Conservation (phyloP, 2,888 invertebrate species). For the Lasioglossum oenotherae region DNA sequence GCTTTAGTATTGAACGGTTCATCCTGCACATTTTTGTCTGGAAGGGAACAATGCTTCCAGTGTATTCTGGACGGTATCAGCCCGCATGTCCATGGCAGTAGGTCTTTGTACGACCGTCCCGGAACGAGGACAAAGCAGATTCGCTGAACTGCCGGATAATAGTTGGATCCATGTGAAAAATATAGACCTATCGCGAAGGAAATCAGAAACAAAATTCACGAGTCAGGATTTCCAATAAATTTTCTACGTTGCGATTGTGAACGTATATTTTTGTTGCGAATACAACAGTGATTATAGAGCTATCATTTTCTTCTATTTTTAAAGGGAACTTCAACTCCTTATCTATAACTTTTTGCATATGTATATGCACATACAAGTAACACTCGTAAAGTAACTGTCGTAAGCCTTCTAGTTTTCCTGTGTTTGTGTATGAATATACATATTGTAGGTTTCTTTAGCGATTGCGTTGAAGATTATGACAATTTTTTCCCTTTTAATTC, state of each 20-base stretch:
- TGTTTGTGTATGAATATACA: no score
- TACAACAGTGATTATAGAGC: background rate
- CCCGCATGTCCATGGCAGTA: conserved; percentile 71
- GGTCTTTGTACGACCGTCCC: conserved; percentile 62
- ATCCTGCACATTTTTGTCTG: conserved; percentile 33
- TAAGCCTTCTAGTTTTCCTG: no score
- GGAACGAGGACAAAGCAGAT: conserved; percentile 49
- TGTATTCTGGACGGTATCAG: conserved; percentile 68
- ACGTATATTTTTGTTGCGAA: background rate
- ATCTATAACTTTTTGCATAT: background rate
- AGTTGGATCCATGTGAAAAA: conserved; percentile 39
- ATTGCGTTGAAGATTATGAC: no score
- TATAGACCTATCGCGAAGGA: conserved; percentile 21
- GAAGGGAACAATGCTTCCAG: conserved; percentile 33
- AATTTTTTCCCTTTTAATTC: no score
- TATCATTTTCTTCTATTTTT: background rate
- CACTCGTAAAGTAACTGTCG: no score
- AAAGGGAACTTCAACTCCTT: background rate
- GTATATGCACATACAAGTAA: no score
- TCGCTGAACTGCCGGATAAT: conserved; percentile 57
- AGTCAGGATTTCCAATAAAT: background rate
- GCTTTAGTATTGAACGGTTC: conserved; percentile 14
- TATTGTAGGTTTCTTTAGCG: no score
- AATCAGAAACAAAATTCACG: background rate
- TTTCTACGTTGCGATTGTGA: background rate